Percentiles rank a stretch among this genome's conserved stretches.
Evolutionary conservation across 2,797 vertebrate genomes (phyloP).

Genomic region (Microctenopoma steveboyesi): DNA sequence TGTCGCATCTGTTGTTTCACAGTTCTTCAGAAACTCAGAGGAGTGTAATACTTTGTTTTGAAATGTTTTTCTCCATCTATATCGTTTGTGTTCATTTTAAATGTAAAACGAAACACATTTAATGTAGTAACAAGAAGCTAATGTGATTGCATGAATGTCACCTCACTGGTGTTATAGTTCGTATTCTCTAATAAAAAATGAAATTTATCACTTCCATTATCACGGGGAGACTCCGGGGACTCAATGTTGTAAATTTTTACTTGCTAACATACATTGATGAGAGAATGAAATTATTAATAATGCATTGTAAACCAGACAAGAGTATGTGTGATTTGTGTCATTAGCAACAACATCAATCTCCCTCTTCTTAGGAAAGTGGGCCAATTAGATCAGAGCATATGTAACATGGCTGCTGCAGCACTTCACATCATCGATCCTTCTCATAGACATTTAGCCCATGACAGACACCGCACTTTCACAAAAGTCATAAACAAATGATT

Average conservation of each 20-base stretch:
- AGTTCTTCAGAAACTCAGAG: neutral
- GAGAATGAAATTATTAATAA: conserved; percentile 10
- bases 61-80: neutral
- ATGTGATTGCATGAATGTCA: neutral
- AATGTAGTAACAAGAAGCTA: neutral
- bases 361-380: conserved; percentile 45
- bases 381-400: conserved; percentile 61
- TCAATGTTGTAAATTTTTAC: neutral
- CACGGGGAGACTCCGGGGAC: neutral
- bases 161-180: neutral
- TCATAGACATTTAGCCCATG: conserved; percentile 66
- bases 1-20: conserved; percentile 6
- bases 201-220: neutral
- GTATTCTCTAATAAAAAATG: neutral
- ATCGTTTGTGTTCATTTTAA: neutral
- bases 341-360: conserved; percentile 38
- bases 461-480: conserved; percentile 61
- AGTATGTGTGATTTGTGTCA: conserved; percentile 17
- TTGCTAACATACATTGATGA: conserved; percentile 8
- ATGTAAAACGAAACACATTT: neutral
- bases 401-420: conserved; percentile 56
- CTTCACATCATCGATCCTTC: conserved; percentile 65
- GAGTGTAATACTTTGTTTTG: neutral
- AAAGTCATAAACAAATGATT: conserved; percentile 58
- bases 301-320: conserved; percentile 10